Percentiles rank a stretch among this genome's conserved stretches.
phyloP scores from a whole-genome alignment of 2,113 vertebrate genomes.

The Pavo muticus region DNA sequence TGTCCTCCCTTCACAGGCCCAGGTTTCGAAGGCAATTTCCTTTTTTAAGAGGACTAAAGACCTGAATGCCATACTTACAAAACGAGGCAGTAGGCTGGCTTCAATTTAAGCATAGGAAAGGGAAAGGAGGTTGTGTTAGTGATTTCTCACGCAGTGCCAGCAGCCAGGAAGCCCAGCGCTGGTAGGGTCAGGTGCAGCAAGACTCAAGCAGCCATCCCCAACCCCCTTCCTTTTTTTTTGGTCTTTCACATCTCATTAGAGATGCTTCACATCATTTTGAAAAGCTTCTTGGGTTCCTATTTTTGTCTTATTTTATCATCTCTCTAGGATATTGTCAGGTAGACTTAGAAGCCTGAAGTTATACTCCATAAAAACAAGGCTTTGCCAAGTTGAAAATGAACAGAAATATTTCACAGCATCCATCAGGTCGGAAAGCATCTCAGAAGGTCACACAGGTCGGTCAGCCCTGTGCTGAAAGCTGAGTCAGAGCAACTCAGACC shows the following conservation, averaged over 20 bases:
- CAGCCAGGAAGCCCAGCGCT: constrained; percentile 3
- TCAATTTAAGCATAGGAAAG: background rate
- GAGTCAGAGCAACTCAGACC: constrained; percentile 12
- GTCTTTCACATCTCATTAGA: constrained; percentile 22
- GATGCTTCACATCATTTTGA: constrained; percentile 7
- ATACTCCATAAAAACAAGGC: background rate
- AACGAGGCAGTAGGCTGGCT: background rate
- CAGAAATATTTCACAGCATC: background rate
- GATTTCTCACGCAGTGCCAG: background rate
- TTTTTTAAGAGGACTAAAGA: constrained; percentile 3
- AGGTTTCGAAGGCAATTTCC: background rate
- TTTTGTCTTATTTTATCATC: background rate
- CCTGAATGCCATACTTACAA: background rate
- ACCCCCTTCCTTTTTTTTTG: too few relatives aligned
- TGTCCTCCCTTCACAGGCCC: background rate
- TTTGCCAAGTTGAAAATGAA: background rate
- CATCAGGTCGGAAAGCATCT: constrained; percentile 12
- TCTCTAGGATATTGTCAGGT: background rate
- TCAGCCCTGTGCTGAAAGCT: background rate
- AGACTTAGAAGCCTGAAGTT: background rate
- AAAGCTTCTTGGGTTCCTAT: constrained; percentile 4
- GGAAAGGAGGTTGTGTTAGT: background rate
- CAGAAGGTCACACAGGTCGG: constrained; percentile 1
- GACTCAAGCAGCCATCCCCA: background rate
- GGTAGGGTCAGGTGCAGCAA: constrained; percentile 24